Evolutionary conservation across 2,888 invertebrate species (phyloP).

Genomic region (Schrankia costaestrigalis): DNA sequence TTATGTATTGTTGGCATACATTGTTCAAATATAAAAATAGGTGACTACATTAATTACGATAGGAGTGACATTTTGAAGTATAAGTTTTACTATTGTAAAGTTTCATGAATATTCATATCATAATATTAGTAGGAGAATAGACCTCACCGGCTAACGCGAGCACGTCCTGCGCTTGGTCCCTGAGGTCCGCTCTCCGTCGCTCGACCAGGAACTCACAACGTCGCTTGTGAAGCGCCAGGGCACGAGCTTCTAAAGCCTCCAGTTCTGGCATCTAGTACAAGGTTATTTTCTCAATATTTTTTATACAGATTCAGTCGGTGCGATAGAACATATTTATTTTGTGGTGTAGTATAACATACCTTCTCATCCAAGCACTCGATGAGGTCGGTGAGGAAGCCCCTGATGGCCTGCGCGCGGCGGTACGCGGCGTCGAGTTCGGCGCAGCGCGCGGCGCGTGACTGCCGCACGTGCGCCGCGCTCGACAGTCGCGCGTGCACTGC

Average conservation of each 20-base stretch:
- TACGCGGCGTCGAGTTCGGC: constrained; percentile 88
- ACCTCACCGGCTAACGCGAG: constrained; percentile 82
- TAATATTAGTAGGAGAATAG: neutral
- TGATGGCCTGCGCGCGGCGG: constrained; percentile 96
- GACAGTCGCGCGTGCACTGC: constrained; percentile 49
- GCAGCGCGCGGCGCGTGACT: constrained; percentile 69
- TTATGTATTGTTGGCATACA: no score
- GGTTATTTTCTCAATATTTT: no score
- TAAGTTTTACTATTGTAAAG: no score
- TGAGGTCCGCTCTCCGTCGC: constrained; percentile 93
- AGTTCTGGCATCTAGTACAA: constrained; percentile 88
- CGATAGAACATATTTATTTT: no score
- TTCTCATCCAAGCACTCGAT: constrained; percentile 99
- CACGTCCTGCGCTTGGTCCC: constrained; percentile 96
- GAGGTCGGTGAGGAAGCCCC: constrained; percentile 97
- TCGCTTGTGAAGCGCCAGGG: constrained; percentile 85
- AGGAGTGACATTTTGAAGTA: no score
- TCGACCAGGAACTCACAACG: constrained; percentile 88
- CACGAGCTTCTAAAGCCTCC: constrained; percentile 88
- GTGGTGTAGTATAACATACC: no score
- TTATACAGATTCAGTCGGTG: no score
- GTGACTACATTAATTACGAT: no score
- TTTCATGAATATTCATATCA: no score
- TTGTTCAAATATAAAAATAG: no score
- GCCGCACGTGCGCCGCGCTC: constrained; percentile 56